Conservation (phyloP, 1,140 invertebrate species). For the Zophobas morio region DNA sequence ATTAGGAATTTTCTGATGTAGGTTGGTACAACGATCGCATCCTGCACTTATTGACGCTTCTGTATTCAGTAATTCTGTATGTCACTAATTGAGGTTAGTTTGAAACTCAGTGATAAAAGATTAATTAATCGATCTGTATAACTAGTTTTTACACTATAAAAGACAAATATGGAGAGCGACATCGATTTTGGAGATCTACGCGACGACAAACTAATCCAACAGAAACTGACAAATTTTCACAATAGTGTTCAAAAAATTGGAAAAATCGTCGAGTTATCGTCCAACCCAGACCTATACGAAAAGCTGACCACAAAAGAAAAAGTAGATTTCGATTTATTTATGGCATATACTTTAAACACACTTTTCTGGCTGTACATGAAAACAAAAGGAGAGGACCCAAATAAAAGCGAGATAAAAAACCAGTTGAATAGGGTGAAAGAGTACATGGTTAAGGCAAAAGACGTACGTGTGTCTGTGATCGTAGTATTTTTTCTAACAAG, state of each 20-base stretch:
- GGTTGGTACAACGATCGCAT: not conserved
- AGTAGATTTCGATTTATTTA: conserved; percentile 75
- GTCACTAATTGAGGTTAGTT: not conserved
- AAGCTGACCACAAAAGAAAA: conserved; percentile 71
- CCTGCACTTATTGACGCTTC: not conserved
- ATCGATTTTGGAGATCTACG: conserved; percentile 68
- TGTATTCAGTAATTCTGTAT: not conserved
- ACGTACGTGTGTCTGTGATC: conserved; percentile 61
- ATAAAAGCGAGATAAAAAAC: conserved; percentile 71
- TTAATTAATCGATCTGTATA: too few species aligned
- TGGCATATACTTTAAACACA: conserved; percentile 73
- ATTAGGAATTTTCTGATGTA: not conserved
- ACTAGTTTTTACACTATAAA: too few species aligned
- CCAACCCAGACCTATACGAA: conserved; percentile 65
- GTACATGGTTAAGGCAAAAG: conserved; percentile 73
- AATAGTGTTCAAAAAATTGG: conserved; percentile 70
- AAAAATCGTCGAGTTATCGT: conserved; percentile 67
- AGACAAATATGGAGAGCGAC: not conserved
- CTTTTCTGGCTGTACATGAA: conserved; percentile 74
- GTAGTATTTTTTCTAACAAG: conserved; percentile 32
- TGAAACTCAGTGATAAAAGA: too few species aligned
- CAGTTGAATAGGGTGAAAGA: conserved; percentile 73
- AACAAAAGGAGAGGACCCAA: conserved; percentile 72
- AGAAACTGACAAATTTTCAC: conserved; percentile 70
- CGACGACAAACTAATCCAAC: conserved; percentile 68